Evolutionary conservation across 1,140 invertebrate genomes (phyloP).

Genomic region (Drosophila varians): DNA sequence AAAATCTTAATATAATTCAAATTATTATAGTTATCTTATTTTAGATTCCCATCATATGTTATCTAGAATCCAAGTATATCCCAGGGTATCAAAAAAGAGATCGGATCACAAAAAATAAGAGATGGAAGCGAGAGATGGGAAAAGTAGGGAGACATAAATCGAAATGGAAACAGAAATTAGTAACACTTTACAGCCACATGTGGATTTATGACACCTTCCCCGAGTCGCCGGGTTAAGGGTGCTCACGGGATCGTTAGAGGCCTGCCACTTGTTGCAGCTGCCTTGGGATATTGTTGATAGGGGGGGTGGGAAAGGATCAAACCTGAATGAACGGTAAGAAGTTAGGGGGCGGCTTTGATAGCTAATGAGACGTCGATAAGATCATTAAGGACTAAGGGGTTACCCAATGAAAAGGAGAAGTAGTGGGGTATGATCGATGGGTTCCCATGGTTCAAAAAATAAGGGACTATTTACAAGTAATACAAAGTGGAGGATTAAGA

Average conservation of each 20-base stretch:
- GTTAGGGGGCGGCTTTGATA: not conserved
- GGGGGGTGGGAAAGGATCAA: slow-evolving; percentile 20
- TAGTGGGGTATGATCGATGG: slow-evolving; percentile 10
- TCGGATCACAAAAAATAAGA: slow-evolving; percentile 1
- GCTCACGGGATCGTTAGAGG: slow-evolving; percentile 13
- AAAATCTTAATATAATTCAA: too few species aligned
- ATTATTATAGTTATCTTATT: too few species aligned
- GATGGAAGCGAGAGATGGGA: too few species aligned
- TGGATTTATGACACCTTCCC: slow-evolving; percentile 73
- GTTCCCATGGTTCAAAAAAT: slow-evolving; percentile 14
- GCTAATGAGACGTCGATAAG: slow-evolving; percentile 40
- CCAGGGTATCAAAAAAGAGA: slow-evolving; percentile 14
- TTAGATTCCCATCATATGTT: too few species aligned
- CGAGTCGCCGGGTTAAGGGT: slow-evolving; percentile 14
- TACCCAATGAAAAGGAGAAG: not conserved
- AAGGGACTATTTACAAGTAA: not conserved
- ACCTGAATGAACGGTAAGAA: slow-evolving; percentile 13
- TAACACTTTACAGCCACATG: slow-evolving; percentile 76
- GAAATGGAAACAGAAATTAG: slow-evolving; percentile 62
- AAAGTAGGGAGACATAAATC: slow-evolving; percentile 25
- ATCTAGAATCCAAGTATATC: not conserved
- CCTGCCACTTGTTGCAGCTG: slow-evolving; percentile 76
- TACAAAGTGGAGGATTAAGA: not conserved
- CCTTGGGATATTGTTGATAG: slow-evolving; percentile 15
- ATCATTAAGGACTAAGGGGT: slow-evolving; percentile 43